Conservation (phyloP, 2,113 vertebrate genomes). For the Saiga tatarica region DNA sequence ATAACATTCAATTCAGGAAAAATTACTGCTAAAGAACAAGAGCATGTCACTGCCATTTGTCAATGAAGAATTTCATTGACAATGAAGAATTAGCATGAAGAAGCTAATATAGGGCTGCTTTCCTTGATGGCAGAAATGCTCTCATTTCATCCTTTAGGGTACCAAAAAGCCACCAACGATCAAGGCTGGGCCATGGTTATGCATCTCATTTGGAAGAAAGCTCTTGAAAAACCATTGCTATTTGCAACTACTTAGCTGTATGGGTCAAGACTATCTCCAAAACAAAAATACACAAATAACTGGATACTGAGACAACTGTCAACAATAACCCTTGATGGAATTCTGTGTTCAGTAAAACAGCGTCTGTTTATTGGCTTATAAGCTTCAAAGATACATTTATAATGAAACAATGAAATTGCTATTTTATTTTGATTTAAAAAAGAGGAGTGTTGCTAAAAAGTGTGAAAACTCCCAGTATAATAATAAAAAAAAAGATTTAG, state of each 20-base stretch:
- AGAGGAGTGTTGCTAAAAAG: neutral
- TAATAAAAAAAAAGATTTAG: neutral
- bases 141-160: neutral
- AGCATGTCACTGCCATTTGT: neutral
- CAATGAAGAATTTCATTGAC: neutral
- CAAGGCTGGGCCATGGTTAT: neutral
- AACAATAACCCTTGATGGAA: neutral
- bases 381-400: neutral
- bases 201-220: neutral
- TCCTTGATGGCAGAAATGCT: neutral
- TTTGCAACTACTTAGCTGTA: neutral
- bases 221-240: neutral
- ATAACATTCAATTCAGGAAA: neutral
- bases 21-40: neutral
- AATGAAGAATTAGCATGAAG: neutral
- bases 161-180: neutral
- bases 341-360: neutral
- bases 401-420: neutral
- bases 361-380: neutral
- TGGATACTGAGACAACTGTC: neutral
- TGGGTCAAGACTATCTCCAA: neutral
- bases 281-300: slow-evolving; percentile 2
- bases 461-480: neutral
- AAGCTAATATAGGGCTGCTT: neutral
- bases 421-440: neutral